Conservation (phyloP, 2,113 vertebrate species). For the Anoura caudifer region DNA sequence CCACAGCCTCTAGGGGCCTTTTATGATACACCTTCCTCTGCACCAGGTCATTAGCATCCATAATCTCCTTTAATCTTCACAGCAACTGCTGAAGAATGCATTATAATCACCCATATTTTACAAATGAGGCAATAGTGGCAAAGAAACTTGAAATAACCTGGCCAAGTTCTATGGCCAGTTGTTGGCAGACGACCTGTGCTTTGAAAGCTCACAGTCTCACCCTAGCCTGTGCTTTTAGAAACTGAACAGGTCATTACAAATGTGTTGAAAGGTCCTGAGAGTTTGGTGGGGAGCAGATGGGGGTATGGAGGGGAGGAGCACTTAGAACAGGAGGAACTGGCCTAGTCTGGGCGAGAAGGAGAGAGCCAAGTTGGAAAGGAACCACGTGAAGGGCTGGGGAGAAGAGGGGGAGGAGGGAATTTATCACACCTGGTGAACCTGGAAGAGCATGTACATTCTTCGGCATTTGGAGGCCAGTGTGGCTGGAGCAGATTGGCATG, state of each 20-base stretch:
- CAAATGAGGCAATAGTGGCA: background rate
- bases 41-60: background rate
- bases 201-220: background rate
- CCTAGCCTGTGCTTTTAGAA: background rate
- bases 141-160: background rate
- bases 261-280: background rate
- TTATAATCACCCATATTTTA: background rate
- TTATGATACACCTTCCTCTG: background rate
- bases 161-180: too few species aligned
- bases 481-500: background rate
- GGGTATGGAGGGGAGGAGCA: fast-evolving
- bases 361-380: background rate
- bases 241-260: background rate
- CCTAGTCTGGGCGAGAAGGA: background rate
- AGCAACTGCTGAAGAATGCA: background rate
- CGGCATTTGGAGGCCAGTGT: background rate
- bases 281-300: fast-evolving
- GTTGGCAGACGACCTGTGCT: background rate
- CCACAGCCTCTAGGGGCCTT: background rate
- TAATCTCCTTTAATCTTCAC: background rate
- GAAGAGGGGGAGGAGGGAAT: background rate
- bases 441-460: background rate
- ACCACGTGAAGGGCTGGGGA: fast-evolving
- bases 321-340: background rate
- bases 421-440: background rate